Evolutionary conservation across 2,888 invertebrate species (phyloP).

Genomic region (Nomada goodeniana): DNA sequence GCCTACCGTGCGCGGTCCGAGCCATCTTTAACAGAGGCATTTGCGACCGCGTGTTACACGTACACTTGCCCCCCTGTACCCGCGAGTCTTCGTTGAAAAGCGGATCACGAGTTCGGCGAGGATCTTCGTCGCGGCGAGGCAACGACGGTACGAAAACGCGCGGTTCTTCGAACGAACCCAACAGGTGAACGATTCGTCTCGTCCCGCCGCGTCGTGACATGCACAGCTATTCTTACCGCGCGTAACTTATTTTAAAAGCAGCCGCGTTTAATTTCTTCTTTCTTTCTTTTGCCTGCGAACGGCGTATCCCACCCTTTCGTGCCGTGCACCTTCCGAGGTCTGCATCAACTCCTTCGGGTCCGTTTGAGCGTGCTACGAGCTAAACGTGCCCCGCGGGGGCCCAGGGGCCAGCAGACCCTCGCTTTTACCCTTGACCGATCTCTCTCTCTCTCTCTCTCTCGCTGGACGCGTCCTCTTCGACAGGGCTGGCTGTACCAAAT

Average conservation of each 20-base stretch:
- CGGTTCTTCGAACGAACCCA: constrained; percentile 21
- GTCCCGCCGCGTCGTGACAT: constrained; percentile 10
- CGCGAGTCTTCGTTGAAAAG: constrained; percentile 1
- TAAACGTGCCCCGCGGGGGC: constrained; percentile 69
- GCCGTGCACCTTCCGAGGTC: constrained; percentile 54
- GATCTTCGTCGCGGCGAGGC: not conserved
- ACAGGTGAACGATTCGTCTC: constrained; percentile 3
- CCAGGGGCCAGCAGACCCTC: constrained; percentile 50
- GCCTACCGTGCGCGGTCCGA: constrained; percentile 46
- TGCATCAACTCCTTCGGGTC: constrained; percentile 57
- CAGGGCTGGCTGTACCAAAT: constrained; percentile 45
- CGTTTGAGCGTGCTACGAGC: constrained; percentile 66
- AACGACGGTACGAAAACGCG: constrained; percentile 8
- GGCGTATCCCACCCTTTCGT: constrained; percentile 52
- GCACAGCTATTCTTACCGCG: constrained; percentile 50
- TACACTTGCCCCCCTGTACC: not conserved
- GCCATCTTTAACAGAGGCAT: constrained; percentile 23
- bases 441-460: constrained; percentile 57
- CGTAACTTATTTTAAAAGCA: constrained; percentile 27
- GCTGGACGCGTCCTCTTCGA: constrained; percentile 57
- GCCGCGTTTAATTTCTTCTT: constrained; percentile 50
- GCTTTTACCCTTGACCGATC: constrained; percentile 71
- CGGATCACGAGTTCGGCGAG: too few species aligned
- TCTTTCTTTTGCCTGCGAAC: constrained; percentile 47
- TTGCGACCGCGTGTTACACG: not conserved